These are phyloP conservation scores for Pararge aegeria DNA, from an alignment of 1,140 invertebrate species.

Conservation along the genomic window DNA sequence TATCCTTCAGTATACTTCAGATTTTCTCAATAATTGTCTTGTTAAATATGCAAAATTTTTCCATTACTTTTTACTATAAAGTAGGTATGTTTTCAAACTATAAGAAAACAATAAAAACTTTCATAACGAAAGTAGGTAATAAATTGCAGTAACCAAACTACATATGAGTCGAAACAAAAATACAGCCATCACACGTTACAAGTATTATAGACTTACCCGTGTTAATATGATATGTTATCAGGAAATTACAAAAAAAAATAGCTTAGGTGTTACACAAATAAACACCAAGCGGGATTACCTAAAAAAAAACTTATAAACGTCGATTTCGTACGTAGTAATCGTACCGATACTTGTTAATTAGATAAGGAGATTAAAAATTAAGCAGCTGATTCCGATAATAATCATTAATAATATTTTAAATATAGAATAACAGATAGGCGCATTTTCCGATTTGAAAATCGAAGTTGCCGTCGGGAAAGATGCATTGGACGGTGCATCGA, in stretches of 20 bases:
- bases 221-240: constrained; percentile 7
- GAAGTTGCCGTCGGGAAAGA: constrained; percentile 21
- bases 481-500: neutral
- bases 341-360: neutral
- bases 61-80: too few relatives aligned
- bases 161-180: too few relatives aligned
- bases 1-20: too few relatives aligned
- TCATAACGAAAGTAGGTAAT: too few relatives aligned
- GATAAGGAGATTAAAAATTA: constrained; percentile 25
- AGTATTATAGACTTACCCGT: constrained; percentile 2
- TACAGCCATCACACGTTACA: too few relatives aligned
- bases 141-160: too few relatives aligned
- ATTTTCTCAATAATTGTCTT: too few relatives aligned
- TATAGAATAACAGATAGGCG: constrained; percentile 11
- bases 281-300: neutral
- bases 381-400: constrained; percentile 22
- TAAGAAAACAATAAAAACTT: too few relatives aligned
- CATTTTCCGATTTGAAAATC: constrained; percentile 10
- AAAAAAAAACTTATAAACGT: neutral
- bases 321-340: constrained; percentile 22
- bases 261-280: neutral
- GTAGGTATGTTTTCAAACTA: too few relatives aligned
- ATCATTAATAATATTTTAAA: constrained; percentile 20
- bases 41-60: too few relatives aligned
- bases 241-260: constrained; percentile 10